phyloP scores from a whole-genome alignment of 2,888 invertebrate species.

The Andrena marginata region DNA sequence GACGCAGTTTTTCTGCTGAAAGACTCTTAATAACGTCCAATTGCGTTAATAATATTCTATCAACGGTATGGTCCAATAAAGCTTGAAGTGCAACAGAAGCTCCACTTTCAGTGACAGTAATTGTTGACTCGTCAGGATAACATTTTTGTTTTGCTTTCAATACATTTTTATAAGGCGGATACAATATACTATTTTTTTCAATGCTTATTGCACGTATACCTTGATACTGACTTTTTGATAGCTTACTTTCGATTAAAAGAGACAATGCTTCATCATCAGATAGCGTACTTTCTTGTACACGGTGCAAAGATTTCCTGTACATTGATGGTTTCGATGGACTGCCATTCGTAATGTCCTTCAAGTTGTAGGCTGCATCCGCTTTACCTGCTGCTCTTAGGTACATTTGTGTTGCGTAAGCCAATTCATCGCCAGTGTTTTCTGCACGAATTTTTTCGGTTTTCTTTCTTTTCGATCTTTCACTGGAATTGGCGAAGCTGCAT shows the following conservation, averaged over 20 bases:
- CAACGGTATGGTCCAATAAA: neutral
- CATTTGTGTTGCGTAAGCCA: slow-evolving; percentile 11
- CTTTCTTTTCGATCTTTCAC: slow-evolving; percentile 11
- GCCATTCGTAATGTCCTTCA: slow-evolving; percentile 2
- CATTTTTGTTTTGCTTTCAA: neutral
- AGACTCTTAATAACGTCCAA: neutral
- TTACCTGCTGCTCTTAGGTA: slow-evolving; percentile 4
- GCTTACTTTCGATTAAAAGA: neutral
- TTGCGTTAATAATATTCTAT: slow-evolving; percentile 6
- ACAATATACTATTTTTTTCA: slow-evolving; percentile 9
- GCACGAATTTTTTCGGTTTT: slow-evolving; percentile 16
- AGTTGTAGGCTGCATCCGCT: neutral
- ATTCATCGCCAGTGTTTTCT: neutral
- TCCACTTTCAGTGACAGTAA: neutral
- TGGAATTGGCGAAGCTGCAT: neutral
- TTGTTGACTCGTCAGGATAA: neutral
- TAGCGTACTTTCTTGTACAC: neutral
- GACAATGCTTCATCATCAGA: neutral
- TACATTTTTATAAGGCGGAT: slow-evolving; percentile 1
- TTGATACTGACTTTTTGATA: neutral
- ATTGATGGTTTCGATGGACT: neutral
- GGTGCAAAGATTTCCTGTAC: neutral
- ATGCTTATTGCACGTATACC: neutral
- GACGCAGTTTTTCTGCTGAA: neutral
- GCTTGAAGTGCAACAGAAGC: neutral